Conservation (phyloP, 2,797 vertebrate species). For the Phyllotis vaccarum region DNA sequence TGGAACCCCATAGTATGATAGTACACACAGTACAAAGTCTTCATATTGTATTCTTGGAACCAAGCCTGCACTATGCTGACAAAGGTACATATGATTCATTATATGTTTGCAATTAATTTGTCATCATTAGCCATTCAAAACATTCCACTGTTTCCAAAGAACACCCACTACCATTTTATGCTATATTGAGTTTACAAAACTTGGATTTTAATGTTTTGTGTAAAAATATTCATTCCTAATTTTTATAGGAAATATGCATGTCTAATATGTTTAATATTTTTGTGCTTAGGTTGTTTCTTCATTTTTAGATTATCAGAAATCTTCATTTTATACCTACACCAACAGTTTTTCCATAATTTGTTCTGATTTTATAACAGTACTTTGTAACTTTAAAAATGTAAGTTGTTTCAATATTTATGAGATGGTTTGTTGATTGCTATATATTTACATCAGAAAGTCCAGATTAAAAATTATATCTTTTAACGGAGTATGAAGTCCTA, state of each 20-base stretch:
- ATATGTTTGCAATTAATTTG: background rate
- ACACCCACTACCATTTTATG: background rate
- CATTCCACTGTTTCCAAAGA: background rate
- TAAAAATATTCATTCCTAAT: background rate
- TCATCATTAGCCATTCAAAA: background rate
- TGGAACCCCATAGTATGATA: background rate
- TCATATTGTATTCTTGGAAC: background rate
- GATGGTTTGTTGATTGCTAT: background rate
- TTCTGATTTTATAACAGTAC: background rate
- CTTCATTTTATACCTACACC: background rate
- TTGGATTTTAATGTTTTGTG: background rate
- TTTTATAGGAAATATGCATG: background rate
- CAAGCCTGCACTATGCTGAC: background rate
- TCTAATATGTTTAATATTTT: no score
- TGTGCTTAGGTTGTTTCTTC: no score
- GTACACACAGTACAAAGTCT: background rate
- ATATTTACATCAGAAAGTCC: background rate
- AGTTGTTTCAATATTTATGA: background rate
- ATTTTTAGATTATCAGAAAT: constrained; percentile 2
- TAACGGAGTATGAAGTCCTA: background rate
- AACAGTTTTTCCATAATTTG: background rate
- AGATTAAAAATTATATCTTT: background rate
- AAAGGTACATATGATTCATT: background rate
- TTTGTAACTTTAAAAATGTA: background rate
- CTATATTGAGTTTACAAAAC: background rate